A percentile compares a stretch with the other conserved stretches of the same genome.
Evolutionary conservation across 1,140 invertebrate species (phyloP).

Genomic region (Drosophila nebulosa): DNA sequence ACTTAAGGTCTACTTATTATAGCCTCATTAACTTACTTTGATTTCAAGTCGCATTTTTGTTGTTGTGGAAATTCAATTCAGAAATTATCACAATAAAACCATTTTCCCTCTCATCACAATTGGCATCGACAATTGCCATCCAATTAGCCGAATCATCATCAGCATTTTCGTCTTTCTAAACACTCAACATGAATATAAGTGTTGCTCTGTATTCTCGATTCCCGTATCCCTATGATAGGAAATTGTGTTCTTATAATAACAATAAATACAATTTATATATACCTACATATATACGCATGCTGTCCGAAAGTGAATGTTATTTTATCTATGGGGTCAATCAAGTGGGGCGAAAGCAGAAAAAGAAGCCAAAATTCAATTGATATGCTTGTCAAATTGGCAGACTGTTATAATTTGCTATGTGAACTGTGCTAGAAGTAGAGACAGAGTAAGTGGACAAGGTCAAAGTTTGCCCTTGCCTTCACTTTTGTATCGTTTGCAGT

Average conservation of each 20-base stretch:
- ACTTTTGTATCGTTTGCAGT: slow-evolving; percentile 31
- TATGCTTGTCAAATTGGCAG: slow-evolving; percentile 64
- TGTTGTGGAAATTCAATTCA: neutral
- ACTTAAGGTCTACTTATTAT: neutral
- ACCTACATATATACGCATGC: slow-evolving; percentile 2
- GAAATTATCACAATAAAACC: neutral
- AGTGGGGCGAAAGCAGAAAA: slow-evolving; percentile 4
- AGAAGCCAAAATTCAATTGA: slow-evolving; percentile 57
- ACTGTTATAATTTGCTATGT: slow-evolving; percentile 66
- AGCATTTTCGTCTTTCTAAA: slow-evolving; percentile 41
- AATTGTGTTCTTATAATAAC: slow-evolving; percentile 45
- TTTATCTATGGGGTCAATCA: slow-evolving; percentile 50
- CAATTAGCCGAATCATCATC: slow-evolving; percentile 53
- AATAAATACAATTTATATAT: slow-evolving; percentile 61
- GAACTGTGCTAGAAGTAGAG: neutral
- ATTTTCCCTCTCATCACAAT: neutral
- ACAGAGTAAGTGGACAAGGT: slow-evolving; percentile 2
- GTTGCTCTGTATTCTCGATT: neutral
- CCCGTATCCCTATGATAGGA: neutral
- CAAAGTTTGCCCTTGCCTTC: slow-evolving; percentile 43
- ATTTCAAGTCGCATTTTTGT: neutral
- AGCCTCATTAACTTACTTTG: neutral
- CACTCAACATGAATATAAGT: slow-evolving; percentile 32
- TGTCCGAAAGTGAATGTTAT: slow-evolving; percentile 12
- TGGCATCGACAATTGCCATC: slow-evolving; percentile 11